A percentile compares a stretch with the other conserved stretches of the same genome.
phyloP scores from a whole-genome alignment of 1,140 invertebrate species.

The Aphaenogaster ashmeadi region DNA sequence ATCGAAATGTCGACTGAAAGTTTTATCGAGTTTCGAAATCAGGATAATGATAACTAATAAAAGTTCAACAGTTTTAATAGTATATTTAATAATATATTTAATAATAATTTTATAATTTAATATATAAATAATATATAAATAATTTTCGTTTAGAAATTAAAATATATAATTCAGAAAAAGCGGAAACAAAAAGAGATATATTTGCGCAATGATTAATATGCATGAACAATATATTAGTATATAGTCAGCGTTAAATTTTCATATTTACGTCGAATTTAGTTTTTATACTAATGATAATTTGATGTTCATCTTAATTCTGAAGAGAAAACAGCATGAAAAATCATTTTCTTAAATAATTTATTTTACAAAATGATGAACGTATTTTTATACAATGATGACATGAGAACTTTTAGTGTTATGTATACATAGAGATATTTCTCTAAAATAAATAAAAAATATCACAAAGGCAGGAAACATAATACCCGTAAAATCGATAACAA shows the following conservation, averaged over 20 bases:
- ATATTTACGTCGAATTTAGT: neutral
- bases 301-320: neutral
- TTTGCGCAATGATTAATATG: neutral
- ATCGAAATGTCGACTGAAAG: neutral
- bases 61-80: neutral
- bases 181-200: neutral
- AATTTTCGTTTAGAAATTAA: neutral
- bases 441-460: slow-evolving; percentile 42
- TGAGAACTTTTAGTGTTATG: neutral
- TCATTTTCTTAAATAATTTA: slow-evolving; percentile 23
- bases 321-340: neutral
- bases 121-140: neutral
- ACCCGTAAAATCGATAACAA: neutral
- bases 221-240: neutral
- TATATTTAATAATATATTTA: neutral
- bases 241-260: neutral
- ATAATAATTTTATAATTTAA: neutral
- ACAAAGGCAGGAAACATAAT: slow-evolving; percentile 27
- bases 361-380: neutral
- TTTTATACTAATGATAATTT: neutral
- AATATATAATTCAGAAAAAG: neutral
- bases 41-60: neutral
- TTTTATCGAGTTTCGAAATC: neutral
- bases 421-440: neutral
- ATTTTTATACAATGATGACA: neutral